Evolutionary conservation across 1,140 invertebrate genomes (phyloP).

Genomic region (Aphaenogaster ashmeadi): DNA sequence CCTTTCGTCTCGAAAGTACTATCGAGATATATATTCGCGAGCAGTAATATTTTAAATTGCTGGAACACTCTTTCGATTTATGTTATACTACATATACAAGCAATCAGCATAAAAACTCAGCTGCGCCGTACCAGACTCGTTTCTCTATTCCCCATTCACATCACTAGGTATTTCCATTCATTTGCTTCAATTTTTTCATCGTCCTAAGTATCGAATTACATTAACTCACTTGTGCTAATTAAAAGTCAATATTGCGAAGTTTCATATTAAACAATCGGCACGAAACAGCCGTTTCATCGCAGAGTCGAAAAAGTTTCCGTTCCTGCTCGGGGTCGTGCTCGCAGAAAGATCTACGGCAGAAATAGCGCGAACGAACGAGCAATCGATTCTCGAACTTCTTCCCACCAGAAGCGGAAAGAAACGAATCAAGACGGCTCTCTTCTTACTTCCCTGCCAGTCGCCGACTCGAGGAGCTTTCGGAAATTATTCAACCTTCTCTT

Average conservation of each 20-base stretch:
- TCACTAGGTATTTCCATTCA: conserved; percentile 34
- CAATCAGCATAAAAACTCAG: conserved; percentile 35
- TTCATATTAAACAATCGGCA: conserved; percentile 56
- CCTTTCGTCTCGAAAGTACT: not conserved
- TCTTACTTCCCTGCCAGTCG: conserved; percentile 51
- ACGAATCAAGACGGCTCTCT: conserved; percentile 66
- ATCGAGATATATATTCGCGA: not conserved
- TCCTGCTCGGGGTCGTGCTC: not conserved
- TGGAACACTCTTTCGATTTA: not conserved
- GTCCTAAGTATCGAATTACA: conserved; percentile 9
- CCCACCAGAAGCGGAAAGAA: conserved; percentile 67
- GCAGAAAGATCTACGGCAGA: conserved; percentile 1
- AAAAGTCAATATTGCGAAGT: conserved; percentile 53
- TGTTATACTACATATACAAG: conserved; percentile 10
- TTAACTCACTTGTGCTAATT: conserved; percentile 54
- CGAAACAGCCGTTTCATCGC: conserved; percentile 37
- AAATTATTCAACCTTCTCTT: conserved; percentile 81
- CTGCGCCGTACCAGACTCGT: not conserved
- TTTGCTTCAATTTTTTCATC: conserved; percentile 37
- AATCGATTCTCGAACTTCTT: conserved; percentile 74
- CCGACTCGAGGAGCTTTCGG: conserved; percentile 69
- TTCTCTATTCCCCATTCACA: not conserved
- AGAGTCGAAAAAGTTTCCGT: conserved; percentile 40
- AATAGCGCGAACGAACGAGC: conserved; percentile 63
- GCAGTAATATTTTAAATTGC: conserved; percentile 43